Evolutionary conservation across 2,888 invertebrate genomes (phyloP).

Genomic region (Pseudococcus longispinus): DNA sequence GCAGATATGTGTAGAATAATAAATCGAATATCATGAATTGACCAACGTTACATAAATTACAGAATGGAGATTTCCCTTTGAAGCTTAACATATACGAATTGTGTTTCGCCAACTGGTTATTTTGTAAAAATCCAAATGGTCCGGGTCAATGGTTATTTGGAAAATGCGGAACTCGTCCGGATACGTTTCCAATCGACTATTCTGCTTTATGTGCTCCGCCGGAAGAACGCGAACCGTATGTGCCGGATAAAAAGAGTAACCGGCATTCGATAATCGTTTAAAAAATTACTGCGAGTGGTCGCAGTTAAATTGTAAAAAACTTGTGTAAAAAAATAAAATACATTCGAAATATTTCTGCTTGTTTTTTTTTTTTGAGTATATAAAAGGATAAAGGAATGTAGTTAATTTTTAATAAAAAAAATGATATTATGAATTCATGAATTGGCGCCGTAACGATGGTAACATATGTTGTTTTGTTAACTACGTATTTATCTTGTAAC

Average conservation of each 20-base stretch:
- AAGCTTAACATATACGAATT: constrained; percentile 74
- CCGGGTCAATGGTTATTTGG: constrained; percentile 78
- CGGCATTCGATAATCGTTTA: constrained; percentile 74
- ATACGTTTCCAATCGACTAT: constrained; percentile 77
- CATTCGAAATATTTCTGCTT: not conserved
- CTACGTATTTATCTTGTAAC: not conserved
- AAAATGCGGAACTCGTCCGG: constrained; percentile 62
- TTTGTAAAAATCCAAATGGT: constrained; percentile 77
- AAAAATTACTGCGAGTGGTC: constrained; percentile 30
- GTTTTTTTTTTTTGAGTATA: not conserved
- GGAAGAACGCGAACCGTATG: constrained; percentile 74
- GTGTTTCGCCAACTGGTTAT: constrained; percentile 77
- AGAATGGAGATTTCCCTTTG: constrained; percentile 75
- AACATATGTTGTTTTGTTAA: not conserved
- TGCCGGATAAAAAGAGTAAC: constrained; percentile 65
- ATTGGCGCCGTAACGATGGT: not conserved
- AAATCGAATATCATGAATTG: constrained; percentile 58
- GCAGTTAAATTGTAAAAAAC: too few relatives aligned
- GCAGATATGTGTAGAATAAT: not conserved
- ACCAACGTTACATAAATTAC: constrained; percentile 61
- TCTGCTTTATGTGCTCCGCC: constrained; percentile 76
- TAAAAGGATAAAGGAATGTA: not conserved
- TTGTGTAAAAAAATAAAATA: not conserved
- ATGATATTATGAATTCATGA: not conserved
- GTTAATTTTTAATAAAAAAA: not conserved